Conservation (phyloP, 2,888 invertebrate species). For the Drosophila helvetica region DNA sequence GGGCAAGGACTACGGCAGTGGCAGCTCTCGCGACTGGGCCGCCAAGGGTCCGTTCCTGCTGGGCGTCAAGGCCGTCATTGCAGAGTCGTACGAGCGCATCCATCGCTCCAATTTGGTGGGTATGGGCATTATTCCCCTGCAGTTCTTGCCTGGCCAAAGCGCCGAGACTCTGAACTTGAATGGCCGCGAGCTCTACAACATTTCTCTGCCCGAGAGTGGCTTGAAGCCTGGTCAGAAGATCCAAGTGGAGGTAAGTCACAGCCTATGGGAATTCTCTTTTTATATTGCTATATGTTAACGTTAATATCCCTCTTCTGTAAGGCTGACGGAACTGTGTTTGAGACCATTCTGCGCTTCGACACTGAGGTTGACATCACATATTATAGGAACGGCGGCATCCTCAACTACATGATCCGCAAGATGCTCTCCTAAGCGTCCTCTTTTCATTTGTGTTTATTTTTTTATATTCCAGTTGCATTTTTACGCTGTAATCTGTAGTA, state of each 20-base stretch:
- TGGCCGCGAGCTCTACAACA: conserved; percentile 91
- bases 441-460: conserved; percentile 23
- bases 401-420: conserved; percentile 98
- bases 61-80: conserved; percentile 95
- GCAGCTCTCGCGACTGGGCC: conserved; percentile 99
- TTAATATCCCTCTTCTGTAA: conserved; percentile 75
- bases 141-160: conserved; percentile 92
- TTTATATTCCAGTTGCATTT: conserved; percentile 69
- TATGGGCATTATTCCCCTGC: conserved; percentile 98
- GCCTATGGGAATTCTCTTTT: accelerated
- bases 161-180: conserved; percentile 92
- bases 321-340: conserved; percentile 89
- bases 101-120: conserved; percentile 99
- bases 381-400: conserved; percentile 96
- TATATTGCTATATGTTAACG: background rate
- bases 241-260: conserved; percentile 87
- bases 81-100: conserved; percentile 98
- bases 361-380: conserved; percentile 98
- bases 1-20: conserved; percentile 99
- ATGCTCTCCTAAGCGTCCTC: conserved; percentile 85
- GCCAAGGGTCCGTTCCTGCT: conserved; percentile 98
- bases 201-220: conserved; percentile 87
- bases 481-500: conserved; percentile 54
- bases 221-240: conserved; percentile 90
- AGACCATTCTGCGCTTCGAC: conserved; percentile 94